Evolutionary conservation across 1,140 invertebrate species (phyloP).

Genomic region (Trichogramma pretiosum): DNA sequence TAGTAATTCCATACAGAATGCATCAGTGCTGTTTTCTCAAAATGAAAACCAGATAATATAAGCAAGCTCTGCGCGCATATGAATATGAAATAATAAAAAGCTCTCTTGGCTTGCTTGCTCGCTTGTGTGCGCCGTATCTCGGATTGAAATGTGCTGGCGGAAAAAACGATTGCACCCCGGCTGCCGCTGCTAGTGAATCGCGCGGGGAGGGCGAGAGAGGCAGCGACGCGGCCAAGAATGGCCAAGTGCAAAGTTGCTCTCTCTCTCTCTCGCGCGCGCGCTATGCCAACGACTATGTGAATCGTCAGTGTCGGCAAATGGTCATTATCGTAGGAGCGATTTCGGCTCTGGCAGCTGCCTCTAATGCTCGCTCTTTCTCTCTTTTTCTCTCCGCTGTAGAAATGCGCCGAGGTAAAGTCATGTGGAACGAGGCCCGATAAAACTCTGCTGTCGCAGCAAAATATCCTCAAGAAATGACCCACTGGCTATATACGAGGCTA

Average conservation of each 20-base stretch:
- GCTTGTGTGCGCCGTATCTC: no score
- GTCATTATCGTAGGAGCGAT: conserved; percentile 22
- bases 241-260: conserved; percentile 23
- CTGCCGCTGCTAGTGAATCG: conserved; percentile 11
- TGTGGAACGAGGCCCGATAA: no score
- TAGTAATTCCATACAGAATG: no score
- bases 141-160: no score
- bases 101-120: no score
- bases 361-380: no score
- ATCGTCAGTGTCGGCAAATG: conserved; percentile 16
- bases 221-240: conserved; percentile 5
- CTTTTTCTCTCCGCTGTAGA: no score
- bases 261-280: conserved; percentile 13
- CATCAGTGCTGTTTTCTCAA: conserved; percentile 1
- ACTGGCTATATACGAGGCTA: conserved; percentile 36
- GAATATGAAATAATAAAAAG: conserved; percentile 4
- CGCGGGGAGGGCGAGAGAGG: conserved; percentile 13
- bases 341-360: no score
- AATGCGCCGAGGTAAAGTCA: no score
- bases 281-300: no score
- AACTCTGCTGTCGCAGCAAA: conserved; percentile 23
- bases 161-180: no score
- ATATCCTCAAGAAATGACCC: conserved; percentile 36
- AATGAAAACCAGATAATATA: conserved; percentile 15
- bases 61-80: no score